Base-by-base conservation (phyloP, 2,797 vertebrate genomes). In the Microctenopoma stevenorrisi region DNA sequence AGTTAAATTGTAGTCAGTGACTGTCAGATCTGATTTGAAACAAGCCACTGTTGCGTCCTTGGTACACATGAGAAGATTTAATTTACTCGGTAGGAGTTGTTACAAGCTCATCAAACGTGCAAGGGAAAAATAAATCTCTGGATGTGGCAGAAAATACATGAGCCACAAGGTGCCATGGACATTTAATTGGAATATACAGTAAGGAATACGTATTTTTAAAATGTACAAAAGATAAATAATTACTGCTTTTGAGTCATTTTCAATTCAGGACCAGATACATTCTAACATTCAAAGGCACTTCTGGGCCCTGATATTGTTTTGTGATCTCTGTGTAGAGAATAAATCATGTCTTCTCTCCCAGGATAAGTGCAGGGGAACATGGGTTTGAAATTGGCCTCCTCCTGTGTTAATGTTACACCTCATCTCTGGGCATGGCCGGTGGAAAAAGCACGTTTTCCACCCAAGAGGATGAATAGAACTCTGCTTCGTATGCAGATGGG, bases 401-500 rank as follows among this genome's bases (percentile, higher is more conserved):
- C 33, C 1, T 40, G 43, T 1, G 44, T 79, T 75, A 64, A 83
- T 67, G 74, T 78, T 77, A 71, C 79, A 81, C 76, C 81, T 84
- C 82, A 46, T 86, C 78, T 77, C 9, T 65, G 48, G 81, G 81
- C 75, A 64, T 74, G 68, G 73, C 87, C 70, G 4, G 35, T 30
- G 62, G 87, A 76, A 66, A 64, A n/a, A 48, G 54, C 68, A 48
- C 73, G 78, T 82, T 81, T 69, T 81, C 50, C 57, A 25, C 60
- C 74, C 65, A 58, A 72, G 53, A 70, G 10, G 58, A 73, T 72
- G 43, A 72, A 3, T 33, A 52, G 55, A 67, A 52, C 22, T 33
- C 0, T 47, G 64, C 63, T 84, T 74, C 46, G 72, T 72, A 83
- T 84, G 85, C 67, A 86, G 73, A 88, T 74, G 76, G 69, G 71